Evolutionary conservation across 2,113 vertebrate species (phyloP).

Genomic region (Brachypodius melanocephalos): DNA sequence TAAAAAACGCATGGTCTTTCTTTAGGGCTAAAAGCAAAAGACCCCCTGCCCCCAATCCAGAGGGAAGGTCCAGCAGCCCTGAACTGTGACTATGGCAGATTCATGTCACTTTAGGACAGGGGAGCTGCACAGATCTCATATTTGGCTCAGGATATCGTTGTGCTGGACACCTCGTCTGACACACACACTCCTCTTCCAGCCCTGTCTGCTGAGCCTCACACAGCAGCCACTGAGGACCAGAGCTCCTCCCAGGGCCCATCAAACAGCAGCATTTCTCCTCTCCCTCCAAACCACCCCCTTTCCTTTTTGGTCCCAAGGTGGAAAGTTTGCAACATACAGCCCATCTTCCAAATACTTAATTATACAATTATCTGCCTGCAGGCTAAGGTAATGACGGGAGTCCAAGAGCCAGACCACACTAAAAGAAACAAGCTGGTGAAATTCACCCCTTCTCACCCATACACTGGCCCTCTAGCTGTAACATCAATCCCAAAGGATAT

Average conservation of each 20-base stretch:
- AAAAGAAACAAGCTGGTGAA: neutral
- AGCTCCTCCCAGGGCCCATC: neutral
- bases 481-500: neutral
- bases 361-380: neutral
- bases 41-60: neutral
- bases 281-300: neutral
- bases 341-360: neutral
- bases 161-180: neutral
- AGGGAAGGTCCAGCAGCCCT: neutral
- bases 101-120: neutral
- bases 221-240: neutral
- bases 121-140: neutral
- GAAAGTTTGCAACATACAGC: neutral
- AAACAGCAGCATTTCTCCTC: neutral
- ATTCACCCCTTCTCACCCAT: neutral
- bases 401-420: neutral
- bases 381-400: neutral
- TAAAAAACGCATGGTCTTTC: neutral
- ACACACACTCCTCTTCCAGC: accelerated
- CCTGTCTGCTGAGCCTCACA: neutral
- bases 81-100: neutral
- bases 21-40: neutral
- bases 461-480: accelerated
- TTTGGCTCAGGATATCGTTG: neutral
- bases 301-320: neutral